A percentile compares a stretch with the other conserved stretches of the same genome.
phyloP scores from a whole-genome alignment of 2,888 invertebrate genomes.

The Lypha dubia region DNA sequence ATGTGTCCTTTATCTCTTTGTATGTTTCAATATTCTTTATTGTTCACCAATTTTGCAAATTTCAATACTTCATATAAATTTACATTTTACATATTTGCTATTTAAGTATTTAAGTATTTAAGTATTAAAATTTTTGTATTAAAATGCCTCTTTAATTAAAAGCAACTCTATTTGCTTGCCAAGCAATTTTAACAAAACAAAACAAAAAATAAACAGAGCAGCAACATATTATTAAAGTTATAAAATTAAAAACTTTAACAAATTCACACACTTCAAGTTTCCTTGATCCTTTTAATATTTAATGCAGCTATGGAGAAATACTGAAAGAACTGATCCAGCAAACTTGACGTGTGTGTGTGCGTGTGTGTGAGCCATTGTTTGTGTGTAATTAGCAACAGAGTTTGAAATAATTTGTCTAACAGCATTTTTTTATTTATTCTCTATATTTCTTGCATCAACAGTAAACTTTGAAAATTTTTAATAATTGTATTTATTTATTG shows the following conservation, averaged over 20 bases:
- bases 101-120: conserved; percentile 49
- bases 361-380: no score
- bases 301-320: no score
- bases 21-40: conserved; percentile 19
- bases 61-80: conserved; percentile 28
- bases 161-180: conserved; percentile 46
- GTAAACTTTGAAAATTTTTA: conserved; percentile 52
- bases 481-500: conserved; percentile 32
- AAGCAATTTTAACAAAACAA: conserved; percentile 39
- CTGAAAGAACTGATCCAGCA: no score
- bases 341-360: no score
- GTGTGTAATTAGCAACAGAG: conserved; percentile 44
- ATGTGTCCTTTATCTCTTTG: conserved; percentile 18
- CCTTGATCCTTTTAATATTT: no score
- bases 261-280: no score
- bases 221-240: conserved; percentile 35
- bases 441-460: conserved; percentile 31
- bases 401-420: conserved; percentile 76
- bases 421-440: conserved; percentile 77
- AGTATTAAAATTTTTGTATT: conserved; percentile 38
- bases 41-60: conserved; percentile 43
- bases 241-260: not conserved
- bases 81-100: conserved; percentile 26
- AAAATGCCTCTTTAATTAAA: conserved; percentile 38
- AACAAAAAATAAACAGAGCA: no score